Evolutionary conservation across 2,888 invertebrate genomes (phyloP), one percentile per base, ranked within the genome.

Genomic region (Rhabditoides inermis): DNA sequence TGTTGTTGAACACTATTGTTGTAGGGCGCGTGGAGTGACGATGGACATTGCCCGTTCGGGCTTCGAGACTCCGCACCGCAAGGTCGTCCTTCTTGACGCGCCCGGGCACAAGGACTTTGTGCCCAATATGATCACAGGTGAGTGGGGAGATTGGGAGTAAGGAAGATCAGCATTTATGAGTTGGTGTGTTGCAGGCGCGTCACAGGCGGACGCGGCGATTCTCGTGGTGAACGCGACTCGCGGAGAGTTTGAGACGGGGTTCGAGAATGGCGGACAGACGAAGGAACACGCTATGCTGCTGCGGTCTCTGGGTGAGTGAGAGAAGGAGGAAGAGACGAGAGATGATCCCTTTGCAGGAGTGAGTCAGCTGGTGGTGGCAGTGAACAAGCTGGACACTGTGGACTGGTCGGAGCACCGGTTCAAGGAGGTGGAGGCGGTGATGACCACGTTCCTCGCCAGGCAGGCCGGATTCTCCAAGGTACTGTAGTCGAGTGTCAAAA

Each of bases 91-190:
- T 42, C 80, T 99, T 53, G 98, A 99, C 82, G 94, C 98, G 27
- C 98, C 98, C 0, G 98, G 98, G 0, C 98, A 99, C 78, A 91
- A 89, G 77, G 98, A 99, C 78, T 98, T 99, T 76, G 95, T 98
- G 76, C 95, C 98, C 2, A 95, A 98, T 74, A 98, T 99, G 95
- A 98, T 99, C 66, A 88, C 88, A 15, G 81, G 80, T 79, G 56
- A 35, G 57, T 42, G 20, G 15, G 10, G 20, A 2, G 12, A 45
- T 12, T 35, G 15, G n/a, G 15, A 27, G 20, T 25, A 49, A 20
- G 18, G 30, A 30, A n/a, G 22, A 30, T 32, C 10, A 15, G 15
- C 23, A 23, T 4, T 44, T 26, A 7, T 10, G 18, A 40, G 40
- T n/a, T 20, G 10, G 10, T 40, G 10, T 7, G 10, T 51, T 67